A percentile compares a stretch with the other conserved stretches of the same genome.
These are phyloP conservation scores for Procambarus clarkii DNA, from an alignment of 1,140 invertebrate species.

Conservation along the genomic window DNA sequence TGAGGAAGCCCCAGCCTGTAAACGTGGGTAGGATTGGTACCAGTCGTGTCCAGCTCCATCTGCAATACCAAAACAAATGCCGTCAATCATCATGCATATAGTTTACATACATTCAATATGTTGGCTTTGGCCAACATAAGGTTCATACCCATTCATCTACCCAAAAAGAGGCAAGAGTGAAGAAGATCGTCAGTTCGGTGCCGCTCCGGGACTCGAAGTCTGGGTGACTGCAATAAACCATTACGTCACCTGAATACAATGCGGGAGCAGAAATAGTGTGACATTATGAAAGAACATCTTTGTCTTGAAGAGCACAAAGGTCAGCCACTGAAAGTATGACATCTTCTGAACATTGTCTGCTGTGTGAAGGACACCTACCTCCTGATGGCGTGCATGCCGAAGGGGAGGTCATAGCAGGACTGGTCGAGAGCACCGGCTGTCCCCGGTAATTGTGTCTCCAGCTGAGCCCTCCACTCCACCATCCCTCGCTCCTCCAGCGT, in stretches of 20 bases:
- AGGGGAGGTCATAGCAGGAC: constrained; percentile 24
- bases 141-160: no score
- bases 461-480: background rate
- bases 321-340: background rate
- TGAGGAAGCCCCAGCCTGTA: background rate
- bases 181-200: no score
- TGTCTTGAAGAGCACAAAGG: no score
- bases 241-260: no score
- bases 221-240: no score
- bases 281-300: background rate
- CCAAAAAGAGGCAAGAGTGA: no score
- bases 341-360: background rate
- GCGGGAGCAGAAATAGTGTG: background rate
- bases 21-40: constrained; percentile 12
- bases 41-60: background rate
- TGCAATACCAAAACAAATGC: background rate
- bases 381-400: constrained; percentile 29
- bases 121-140: no score
- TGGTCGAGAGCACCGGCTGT: background rate
- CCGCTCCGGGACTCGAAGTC: no score
- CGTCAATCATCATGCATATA: background rate
- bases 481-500: constrained; percentile 44
- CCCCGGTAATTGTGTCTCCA: background rate
- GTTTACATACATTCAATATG: background rate
- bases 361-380: background rate